Percentiles rank a stretch among this genome's conserved stretches.
phyloP scores from a whole-genome alignment of 37 sponge, comb jelly and placozoan species.

The Beroe ovata region DNA sequence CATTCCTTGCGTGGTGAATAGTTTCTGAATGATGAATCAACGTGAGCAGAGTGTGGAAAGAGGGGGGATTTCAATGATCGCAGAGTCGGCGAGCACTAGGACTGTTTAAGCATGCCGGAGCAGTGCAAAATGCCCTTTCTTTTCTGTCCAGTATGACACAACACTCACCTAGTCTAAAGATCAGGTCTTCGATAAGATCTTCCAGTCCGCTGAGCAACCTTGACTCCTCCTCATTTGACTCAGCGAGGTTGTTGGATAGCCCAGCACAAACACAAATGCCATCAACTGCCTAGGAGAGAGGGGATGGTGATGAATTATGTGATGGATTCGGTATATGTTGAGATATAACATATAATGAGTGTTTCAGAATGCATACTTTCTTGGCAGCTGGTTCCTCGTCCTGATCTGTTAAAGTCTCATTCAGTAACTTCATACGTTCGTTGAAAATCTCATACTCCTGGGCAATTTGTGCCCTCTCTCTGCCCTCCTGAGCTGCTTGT shows the following conservation, averaged over 20 bases:
- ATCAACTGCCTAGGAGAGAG: slow-evolving; percentile 10
- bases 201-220: background rate
- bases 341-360: too few relatives aligned
- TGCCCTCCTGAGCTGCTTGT: slow-evolving; percentile 2
- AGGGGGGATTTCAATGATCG: too few relatives aligned
- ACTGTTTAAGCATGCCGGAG: too few relatives aligned
- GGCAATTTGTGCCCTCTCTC: background rate
- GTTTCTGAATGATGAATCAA: slow-evolving; percentile 1
- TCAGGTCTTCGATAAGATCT: slow-evolving; percentile 50
- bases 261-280: background rate
- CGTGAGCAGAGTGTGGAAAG: too few relatives aligned
- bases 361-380: too few relatives aligned
- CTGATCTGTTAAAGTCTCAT: background rate
- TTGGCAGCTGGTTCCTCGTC: background rate
- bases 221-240: background rate
- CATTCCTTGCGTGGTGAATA: slow-evolving; percentile 1
- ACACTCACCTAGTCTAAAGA: slow-evolving; percentile 23
- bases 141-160: too few relatives aligned
- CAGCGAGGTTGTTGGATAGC: background rate
- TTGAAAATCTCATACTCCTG: slow-evolving; percentile 2
- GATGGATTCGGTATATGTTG: too few relatives aligned
- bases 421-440: background rate
- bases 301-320: background rate
- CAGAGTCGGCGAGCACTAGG: too few relatives aligned
- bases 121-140: too few relatives aligned